Evolutionary conservation across 2,888 invertebrate genomes (phyloP), one percentile per base, ranked within the genome.

Genomic region (Eupithecia centaureata): DNA sequence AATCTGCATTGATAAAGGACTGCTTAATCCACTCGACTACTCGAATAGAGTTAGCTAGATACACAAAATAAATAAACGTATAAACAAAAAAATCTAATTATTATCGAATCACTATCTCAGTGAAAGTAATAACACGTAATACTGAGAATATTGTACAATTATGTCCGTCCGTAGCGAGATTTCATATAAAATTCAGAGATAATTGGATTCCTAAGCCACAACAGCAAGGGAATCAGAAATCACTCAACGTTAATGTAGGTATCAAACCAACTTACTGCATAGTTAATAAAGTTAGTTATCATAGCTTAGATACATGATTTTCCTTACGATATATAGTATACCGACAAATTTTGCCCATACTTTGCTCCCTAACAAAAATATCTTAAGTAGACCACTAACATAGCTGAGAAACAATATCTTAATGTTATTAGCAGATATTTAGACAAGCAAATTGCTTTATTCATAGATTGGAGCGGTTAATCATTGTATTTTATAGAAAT

Each of bases 151-250:
- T 18, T 42, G n/a, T 42, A 42, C 18, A 18, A 42, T 42, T 18
- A 7, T 42, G n/a, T 57, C 28, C 33, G 56, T 60, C 47, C 8
- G 27, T 56, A 38, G 30, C 35, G 61, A 25, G 30, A 25, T 52
- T 42, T 38, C 52, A 58, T 68, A 62, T 33, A 59, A 59, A 61
- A 67, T 67, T 67, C 63, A 67, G 32, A n/a, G 25, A 33, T 59
- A 42, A 67, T 67, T 63, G 63, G 60, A 52, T 67, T 60, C 32
- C 56, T 42, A 54, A 63, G 60, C 30, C 52, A 54, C 13, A 27
- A 54, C 54, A 54, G 27, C 54, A n/a, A 54, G 54, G 54, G 54
- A 54, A 27, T 51, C 25, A 28, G 25, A 2, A 25, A 27, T 54
- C 54, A 27, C 54, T 54, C 54, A 54, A 54, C 25, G 27, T 54